Conservation (phyloP, 2,888 invertebrate species). For the Melipona bicolor region DNA sequence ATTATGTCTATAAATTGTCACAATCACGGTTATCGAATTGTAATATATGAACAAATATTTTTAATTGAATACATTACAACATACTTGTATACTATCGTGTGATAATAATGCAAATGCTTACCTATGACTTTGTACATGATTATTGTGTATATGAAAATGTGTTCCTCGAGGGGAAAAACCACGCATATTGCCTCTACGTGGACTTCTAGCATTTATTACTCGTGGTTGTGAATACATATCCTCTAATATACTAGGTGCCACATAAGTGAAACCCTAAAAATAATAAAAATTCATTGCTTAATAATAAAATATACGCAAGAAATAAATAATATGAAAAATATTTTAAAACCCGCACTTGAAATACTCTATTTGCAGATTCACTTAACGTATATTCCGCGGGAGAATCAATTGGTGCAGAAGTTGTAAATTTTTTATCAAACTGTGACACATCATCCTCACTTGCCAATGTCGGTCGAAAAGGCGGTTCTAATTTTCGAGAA, state of each 20-base stretch:
- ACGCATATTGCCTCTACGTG: slow-evolving; percentile 87
- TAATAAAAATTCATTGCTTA: not conserved
- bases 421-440: slow-evolving; percentile 99
- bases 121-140: slow-evolving; percentile 74
- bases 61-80: not conserved
- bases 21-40: slow-evolving; percentile 15
- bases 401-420: slow-evolving; percentile 98
- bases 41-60: not conserved
- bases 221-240: slow-evolving; percentile 92
- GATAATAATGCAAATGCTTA: slow-evolving; percentile 51
- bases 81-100: not conserved
- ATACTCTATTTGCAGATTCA: slow-evolving; percentile 98
- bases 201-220: slow-evolving; percentile 92
- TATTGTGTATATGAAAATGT: slow-evolving; percentile 71
- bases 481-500: slow-evolving; percentile 94
- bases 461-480: slow-evolving; percentile 96
- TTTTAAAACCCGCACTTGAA: slow-evolving; percentile 89
- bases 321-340: not conserved
- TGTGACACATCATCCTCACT: slow-evolving; percentile 98
- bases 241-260: slow-evolving; percentile 97
- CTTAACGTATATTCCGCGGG: slow-evolving; percentile 97
- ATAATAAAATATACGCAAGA: slow-evolving; percentile 3
- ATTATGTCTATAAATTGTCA: slow-evolving; percentile 74
- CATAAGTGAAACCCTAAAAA: slow-evolving; percentile 97
- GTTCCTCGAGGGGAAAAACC: slow-evolving; percentile 78